These are phyloP conservation scores for Cygnus olor DNA, from an alignment of 2,797 vertebrate species.

Conservation along the genomic window DNA sequence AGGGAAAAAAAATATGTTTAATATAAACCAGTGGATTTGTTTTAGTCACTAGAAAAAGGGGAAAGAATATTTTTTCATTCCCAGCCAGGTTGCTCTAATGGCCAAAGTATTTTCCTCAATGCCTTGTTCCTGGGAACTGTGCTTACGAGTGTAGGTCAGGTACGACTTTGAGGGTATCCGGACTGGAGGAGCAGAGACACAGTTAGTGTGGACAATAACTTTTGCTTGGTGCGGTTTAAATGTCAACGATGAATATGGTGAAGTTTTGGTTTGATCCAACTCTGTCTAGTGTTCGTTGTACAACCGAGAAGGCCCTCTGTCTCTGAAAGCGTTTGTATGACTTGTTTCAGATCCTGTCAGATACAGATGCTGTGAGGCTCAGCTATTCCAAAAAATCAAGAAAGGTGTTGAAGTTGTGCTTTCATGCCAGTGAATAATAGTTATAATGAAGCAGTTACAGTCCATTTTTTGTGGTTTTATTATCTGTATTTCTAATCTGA, in stretches of 20 bases:
- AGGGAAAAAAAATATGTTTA: not conserved
- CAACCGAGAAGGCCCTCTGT: not conserved
- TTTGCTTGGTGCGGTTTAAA: not conserved
- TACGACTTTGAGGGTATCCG: not conserved
- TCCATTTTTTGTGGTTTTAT: constrained; percentile 9
- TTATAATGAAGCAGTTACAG: constrained; percentile 41
- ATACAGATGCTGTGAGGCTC: not conserved
- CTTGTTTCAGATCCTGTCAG: constrained; percentile 12
- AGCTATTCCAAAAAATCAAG: not conserved
- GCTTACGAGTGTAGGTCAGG: not conserved
- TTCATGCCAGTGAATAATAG: constrained; percentile 37
- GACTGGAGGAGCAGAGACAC: not conserved
- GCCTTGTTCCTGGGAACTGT: not conserved
- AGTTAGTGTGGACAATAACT: not conserved
- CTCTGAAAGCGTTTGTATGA: not conserved
- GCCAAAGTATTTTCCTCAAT: not conserved
- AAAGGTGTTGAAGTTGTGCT: constrained; percentile 30
- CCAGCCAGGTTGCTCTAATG: not conserved
- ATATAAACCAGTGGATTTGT: not conserved
- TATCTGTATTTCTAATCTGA: constrained; percentile 51
- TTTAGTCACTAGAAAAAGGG: not conserved
- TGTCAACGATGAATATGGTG: not conserved
- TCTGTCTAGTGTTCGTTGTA: not conserved
- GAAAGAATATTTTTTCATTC: not conserved
- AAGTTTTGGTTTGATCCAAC: not conserved